Base-by-base conservation (phyloP, 2,113 vertebrate species). In the Rana temporaria region DNA sequence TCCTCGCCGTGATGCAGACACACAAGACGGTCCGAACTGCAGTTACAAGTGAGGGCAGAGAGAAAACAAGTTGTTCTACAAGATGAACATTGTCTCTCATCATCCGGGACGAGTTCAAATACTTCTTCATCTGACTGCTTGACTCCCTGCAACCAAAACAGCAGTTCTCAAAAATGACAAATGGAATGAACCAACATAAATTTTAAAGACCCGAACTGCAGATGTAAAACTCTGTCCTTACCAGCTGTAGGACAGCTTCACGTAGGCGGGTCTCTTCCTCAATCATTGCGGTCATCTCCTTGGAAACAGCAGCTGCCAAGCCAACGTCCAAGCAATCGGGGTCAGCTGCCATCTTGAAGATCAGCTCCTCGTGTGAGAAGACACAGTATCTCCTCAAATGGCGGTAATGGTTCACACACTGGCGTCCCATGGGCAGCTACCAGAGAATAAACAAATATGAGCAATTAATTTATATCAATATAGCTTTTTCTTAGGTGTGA, bases 301-400 rank as follows among this genome's bases (percentile, higher is more conserved):
- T 97, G 85, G 93, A 96, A 16, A 99, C 97, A 19, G 96, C 92
- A 1, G 97, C 97, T 15, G 98, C 98, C 85, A 99, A 89, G n/a
- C 98, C 98, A 34, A 99, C 98, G 2, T 99, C 97, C 32, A 99
- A 88, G 86, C 95, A 96, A 83, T 99, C 98, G 0, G 98, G 97
- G 84, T 99, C 97, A 1, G 98, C 95, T 0, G 97, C 97, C 98
- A 99, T 99, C 90, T 99, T 99, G 90, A 98, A 99, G 85, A 99
- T 93, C 17, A 99, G 93, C 85, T 99, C 98, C 73, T 99, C 98
- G 0, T 99, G 98, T 53, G 98, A 99, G 89, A 99, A 99, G 3
- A 99, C 97, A 30, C 98, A 99, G 85, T 99, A 96, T 20, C 97
- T 95, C 5, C 95, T 96, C 5, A 99, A 91, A 2, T 97, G 92